A percentile compares a stretch with the other conserved stretches of the same genome.
Evolutionary conservation across 2,797 vertebrate genomes (phyloP).

Genomic region (Malacoctenus gilli): DNA sequence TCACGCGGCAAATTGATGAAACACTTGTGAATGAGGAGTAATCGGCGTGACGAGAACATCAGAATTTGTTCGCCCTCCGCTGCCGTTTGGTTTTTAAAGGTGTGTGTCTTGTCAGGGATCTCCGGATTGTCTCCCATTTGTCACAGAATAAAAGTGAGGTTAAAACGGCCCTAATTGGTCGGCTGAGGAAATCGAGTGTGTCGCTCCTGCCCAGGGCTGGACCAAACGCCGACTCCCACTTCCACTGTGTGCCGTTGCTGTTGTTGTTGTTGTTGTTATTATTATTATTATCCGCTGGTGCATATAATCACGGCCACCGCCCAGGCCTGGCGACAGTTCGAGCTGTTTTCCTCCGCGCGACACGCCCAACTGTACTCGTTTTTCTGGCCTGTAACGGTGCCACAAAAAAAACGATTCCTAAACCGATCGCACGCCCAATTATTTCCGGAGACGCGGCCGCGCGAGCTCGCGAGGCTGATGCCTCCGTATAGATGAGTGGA

Average conservation of each 20-base stretch:
- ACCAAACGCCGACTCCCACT: conserved; percentile 36
- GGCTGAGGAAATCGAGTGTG: conserved; percentile 55
- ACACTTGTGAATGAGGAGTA: conserved; percentile 63
- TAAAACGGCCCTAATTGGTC: conserved; percentile 65
- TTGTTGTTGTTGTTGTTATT: no score
- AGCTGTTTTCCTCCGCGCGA: conserved; percentile 31
- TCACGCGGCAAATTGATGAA: conserved; percentile 66
- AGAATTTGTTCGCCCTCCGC: conserved; percentile 47
- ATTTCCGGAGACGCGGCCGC: conserved; percentile 48
- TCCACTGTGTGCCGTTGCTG: conserved; percentile 16
- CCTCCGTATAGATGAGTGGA: conserved; percentile 54
- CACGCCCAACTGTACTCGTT: conserved; percentile 25
- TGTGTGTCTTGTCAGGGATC: conserved; percentile 59
- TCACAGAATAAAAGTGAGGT: conserved; percentile 68
- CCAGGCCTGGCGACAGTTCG: conserved; percentile 11
- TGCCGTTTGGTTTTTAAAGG: conserved; percentile 61
- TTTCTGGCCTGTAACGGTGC: conserved; percentile 42
- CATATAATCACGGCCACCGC: conserved; percentile 33
- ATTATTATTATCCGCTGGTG: conserved; percentile 3
- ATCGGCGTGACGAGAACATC: conserved; percentile 67
- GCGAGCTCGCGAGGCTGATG: conserved; percentile 6
- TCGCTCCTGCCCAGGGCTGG: conserved; percentile 48
- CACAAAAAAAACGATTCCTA: conserved; percentile 35
- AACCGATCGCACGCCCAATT: conserved; percentile 58
- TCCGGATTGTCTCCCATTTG: conserved; percentile 69